phyloP scores from a whole-genome alignment of 2,888 invertebrate genomes.

The Hylaea fasciaria region DNA sequence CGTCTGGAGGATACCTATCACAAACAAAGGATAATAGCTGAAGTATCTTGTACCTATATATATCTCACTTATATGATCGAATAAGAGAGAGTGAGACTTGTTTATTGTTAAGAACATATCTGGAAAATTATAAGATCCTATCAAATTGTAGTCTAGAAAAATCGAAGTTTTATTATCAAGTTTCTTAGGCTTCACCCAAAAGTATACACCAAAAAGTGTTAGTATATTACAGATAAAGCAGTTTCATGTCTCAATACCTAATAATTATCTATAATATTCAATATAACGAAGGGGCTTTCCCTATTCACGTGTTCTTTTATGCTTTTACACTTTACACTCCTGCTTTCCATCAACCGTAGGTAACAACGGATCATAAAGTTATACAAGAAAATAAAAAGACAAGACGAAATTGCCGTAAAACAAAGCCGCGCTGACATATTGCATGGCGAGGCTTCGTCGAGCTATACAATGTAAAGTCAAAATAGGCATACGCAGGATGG shows the following conservation, averaged over 20 bases:
- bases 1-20: background rate
- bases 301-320: background rate
- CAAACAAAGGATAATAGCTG: constrained; percentile 4
- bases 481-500: constrained; percentile 53
- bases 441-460: constrained; percentile 42
- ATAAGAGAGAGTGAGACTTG: background rate
- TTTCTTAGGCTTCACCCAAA: too few relatives aligned
- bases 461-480: constrained; percentile 51
- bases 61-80: background rate
- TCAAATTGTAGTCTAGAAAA: too few relatives aligned
- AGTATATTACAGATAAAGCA: too few relatives aligned
- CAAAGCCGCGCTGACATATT: constrained; percentile 58
- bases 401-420: constrained; percentile 52
- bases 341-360: constrained; percentile 3
- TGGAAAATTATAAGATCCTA: too few relatives aligned
- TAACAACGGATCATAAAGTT: constrained; percentile 49
- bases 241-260: too few relatives aligned
- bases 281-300: background rate
- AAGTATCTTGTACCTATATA: background rate
- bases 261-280: too few relatives aligned
- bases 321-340: background rate
- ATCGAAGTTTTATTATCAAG: too few relatives aligned
- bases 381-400: constrained; percentile 53
- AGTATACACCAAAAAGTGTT: too few relatives aligned
- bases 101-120: too few relatives aligned